Base-by-base conservation (phyloP, 2,888 invertebrate species). In the Machimus rusticus region DNA sequence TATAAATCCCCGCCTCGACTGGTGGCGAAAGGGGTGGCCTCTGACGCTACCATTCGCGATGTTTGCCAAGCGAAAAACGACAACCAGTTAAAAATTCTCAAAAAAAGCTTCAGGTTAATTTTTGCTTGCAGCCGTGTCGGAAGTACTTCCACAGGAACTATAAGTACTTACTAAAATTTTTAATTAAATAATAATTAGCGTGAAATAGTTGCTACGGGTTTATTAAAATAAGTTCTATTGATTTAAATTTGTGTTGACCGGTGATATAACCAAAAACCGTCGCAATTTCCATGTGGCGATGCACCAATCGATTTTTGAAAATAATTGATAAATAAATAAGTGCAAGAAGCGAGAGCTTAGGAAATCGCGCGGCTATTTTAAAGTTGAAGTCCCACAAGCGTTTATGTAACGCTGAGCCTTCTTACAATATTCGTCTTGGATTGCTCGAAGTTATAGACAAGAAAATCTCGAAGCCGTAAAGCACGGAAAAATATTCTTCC, bases 341-440 rank as follows among this genome's bases (percentile, higher is more conserved):
- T 85, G 74, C 43, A 74, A 51, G 74, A 14, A 66, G n/a, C 51
- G 78, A 9, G 23, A 37, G 51, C 82, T 85, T 46, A 85, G 43
- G 43, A 74, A 85, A 74, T 55, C 37, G 23, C 43, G 74, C 51
- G 74, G 74, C 85, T 85, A 85, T 85, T 85, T 85, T 85, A 85
- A 85, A 85, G 43, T 85, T 74, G 85, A 85, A 85, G 85, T 85
- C 85, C 85, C 85, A 74, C 85, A 85, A 85, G 85, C 85, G 74
- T 85, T 85, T 85, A 85, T 74, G 74, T 85, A 85, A 85, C 74
- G 79, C 9, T 28, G 79, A 46, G 37, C 79, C 39, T 43, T 74
- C 85, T 74, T 43, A 74, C 51, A 74, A 16, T 51, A 51, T 31
- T 85, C 57, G 74, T n/a, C 74, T 74, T 74, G 43, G 19, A 74